Evolutionary conservation across 2,888 invertebrate genomes (phyloP).

Genomic region (Lottia gigantea): DNA sequence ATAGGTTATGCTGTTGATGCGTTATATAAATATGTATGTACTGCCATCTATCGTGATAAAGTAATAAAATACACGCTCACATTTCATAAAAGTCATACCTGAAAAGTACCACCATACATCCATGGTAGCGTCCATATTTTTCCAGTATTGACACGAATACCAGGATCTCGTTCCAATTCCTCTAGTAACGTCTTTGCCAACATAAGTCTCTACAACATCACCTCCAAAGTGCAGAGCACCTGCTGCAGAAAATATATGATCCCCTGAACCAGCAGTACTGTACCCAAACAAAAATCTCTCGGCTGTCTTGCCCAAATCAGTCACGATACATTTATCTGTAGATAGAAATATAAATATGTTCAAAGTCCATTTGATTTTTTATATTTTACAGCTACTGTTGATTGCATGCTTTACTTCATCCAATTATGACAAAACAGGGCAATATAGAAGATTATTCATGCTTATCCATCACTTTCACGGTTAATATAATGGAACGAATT

Average conservation of each 20-base stretch:
- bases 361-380: too few relatives aligned
- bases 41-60: too few relatives aligned
- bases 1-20: too few relatives aligned
- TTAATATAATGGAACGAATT: too few relatives aligned
- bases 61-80: too few relatives aligned
- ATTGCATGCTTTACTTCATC: too few relatives aligned
- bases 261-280: conserved; percentile 22
- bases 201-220: conserved; percentile 30
- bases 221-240: conserved; percentile 41
- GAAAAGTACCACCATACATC: conserved; percentile 49
- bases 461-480: too few relatives aligned
- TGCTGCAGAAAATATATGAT: conserved; percentile 37
- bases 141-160: conserved; percentile 50
- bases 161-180: conserved; percentile 43
- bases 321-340: conserved; percentile 31
- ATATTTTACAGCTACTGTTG: too few relatives aligned
- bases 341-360: background rate
- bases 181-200: conserved; percentile 35
- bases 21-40: too few relatives aligned
- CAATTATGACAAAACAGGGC: too few relatives aligned
- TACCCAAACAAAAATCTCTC: conserved; percentile 45
- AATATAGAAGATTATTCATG: too few relatives aligned
- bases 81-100: conserved; percentile 34
- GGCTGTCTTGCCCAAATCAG: conserved; percentile 26
- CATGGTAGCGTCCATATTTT: conserved; percentile 44